Evolutionary conservation across 2,113 vertebrate genomes (phyloP), one percentile per base, ranked within the genome.

Genomic region (Nipponia nippon): DNA sequence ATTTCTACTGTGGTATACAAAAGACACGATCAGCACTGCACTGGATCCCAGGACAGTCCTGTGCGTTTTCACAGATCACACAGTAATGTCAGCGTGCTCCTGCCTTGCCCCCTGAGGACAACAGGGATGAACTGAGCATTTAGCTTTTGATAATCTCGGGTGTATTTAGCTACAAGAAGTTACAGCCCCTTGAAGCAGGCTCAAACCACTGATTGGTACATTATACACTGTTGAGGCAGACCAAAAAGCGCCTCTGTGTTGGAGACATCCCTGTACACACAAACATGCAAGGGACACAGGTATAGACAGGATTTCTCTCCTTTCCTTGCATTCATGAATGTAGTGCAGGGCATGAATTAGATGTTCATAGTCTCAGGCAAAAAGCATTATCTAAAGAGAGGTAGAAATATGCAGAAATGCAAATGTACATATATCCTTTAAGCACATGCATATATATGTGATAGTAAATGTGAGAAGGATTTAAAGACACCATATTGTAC

Each of bases 391-490:
- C 62, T 91, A 46, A 88, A 87, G 21, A 79, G 63, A 80, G 21
- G 30, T 7, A 83, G 82, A 91, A 94, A 86, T 73, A 58, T 36
- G 30, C 62, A 86, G 84, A 91, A 96, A 80, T 94, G 70, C 70
- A 66, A 66, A 85, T 53, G 53, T 90, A 61, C 46, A 9, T 93
- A 80, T 94, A 94, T 80, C 85, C 91, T 83, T 96, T 93, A 93
- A 94, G 84, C 70, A 94, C 84, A 91, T 83, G 78, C 95, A 97
- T 94, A 91, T 93, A 91, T 66, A 86, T 77, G 53, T 77, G 62
- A 85, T 90, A 88, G 72, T 90, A 94, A 92, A 80, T 77, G 44
- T 88, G 92, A 88, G 87, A 91, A 93, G 82, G 79, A 73, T 96
- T 92, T 92, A 90, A 96, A 95, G 87, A 95, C 80, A 71, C 69